phyloP scores from a whole-genome alignment of 2,888 invertebrate genomes.

The Odiellus spinosus region DNA sequence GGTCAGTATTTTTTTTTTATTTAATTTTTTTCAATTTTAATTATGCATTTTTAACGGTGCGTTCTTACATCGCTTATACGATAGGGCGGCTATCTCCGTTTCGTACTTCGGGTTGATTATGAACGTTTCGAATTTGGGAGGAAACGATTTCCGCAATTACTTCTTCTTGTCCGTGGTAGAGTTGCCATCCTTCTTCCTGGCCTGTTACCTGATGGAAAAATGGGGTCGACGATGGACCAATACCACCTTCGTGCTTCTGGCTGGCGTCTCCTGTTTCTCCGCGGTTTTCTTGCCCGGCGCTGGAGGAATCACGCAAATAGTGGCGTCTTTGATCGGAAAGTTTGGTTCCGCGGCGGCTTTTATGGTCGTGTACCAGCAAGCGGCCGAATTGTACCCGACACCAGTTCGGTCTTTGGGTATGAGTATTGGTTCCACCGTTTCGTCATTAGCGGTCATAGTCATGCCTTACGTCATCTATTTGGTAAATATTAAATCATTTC shows the following conservation, averaged over 20 bases:
- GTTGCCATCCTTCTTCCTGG: constrained; percentile 44
- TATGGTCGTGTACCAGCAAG: constrained; percentile 42
- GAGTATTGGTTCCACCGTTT: constrained; percentile 16
- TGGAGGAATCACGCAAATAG: neutral
- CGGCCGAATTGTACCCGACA: constrained; percentile 50
- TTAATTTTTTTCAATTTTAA: neutral
- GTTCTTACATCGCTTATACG: neutral
- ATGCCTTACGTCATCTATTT: constrained; percentile 15
- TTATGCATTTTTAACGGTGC: neutral
- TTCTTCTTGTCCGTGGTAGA: constrained; percentile 45
- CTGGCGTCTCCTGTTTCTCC: constrained; percentile 32
- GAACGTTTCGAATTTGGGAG: constrained; percentile 33
- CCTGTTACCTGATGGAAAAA: constrained; percentile 36
- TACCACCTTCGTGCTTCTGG: constrained; percentile 32
- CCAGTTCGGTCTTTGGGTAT: constrained; percentile 45
- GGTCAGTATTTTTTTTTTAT: constrained; percentile 2
- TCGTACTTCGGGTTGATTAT: constrained; percentile 26
- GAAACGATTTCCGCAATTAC: constrained; percentile 49
- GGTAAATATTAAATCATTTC: constrained; percentile 4
- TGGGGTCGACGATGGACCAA: constrained; percentile 39
- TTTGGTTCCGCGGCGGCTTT: constrained; percentile 37
- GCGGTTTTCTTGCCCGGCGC: constrained; percentile 17
- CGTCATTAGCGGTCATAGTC: constrained; percentile 16
- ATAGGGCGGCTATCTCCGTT: constrained; percentile 23
- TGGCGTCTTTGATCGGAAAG: constrained; percentile 19